These are phyloP conservation scores for Ceratosolen fusciceps DNA, from an alignment of 1,140 invertebrate species.

Conservation along the genomic window DNA sequence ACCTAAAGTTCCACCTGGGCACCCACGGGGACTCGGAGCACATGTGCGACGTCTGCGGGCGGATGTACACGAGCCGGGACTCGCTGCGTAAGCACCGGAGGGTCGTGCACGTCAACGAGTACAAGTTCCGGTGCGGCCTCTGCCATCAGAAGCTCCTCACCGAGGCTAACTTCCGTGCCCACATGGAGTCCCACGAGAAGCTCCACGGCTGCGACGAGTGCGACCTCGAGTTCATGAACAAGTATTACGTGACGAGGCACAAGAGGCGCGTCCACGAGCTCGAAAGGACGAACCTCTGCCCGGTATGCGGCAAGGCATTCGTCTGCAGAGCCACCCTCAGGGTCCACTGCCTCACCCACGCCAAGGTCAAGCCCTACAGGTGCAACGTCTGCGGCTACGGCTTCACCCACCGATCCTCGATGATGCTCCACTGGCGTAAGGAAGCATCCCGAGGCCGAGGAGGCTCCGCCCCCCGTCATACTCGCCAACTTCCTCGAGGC, in stretches of 20 bases:
- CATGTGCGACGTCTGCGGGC: slow-evolving; percentile 60
- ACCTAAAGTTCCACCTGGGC: slow-evolving; percentile 67
- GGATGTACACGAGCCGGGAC: slow-evolving; percentile 55
- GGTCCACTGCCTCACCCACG: slow-evolving; percentile 72
- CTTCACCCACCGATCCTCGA: slow-evolving; percentile 68
- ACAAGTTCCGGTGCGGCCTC: slow-evolving; percentile 55
- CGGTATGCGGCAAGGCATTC: slow-evolving; percentile 58
- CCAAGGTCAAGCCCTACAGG: slow-evolving; percentile 74
- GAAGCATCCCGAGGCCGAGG: slow-evolving; percentile 57
- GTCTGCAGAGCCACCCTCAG: slow-evolving; percentile 62
- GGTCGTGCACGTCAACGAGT: slow-evolving; percentile 54
- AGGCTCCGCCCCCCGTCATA: slow-evolving; percentile 53
- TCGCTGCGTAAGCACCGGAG: slow-evolving; percentile 57
- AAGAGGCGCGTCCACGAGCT: slow-evolving; percentile 56
- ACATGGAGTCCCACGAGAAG: slow-evolving; percentile 59
- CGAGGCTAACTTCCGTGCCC: slow-evolving; percentile 56
- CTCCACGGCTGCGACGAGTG: slow-evolving; percentile 81
- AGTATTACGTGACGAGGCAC: slow-evolving; percentile 59
- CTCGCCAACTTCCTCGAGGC: slow-evolving; percentile 40
- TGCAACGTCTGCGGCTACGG: slow-evolving; percentile 76
- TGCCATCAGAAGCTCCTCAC: slow-evolving; percentile 56
- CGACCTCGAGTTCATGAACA: slow-evolving; percentile 75
- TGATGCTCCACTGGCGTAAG: slow-evolving; percentile 61
- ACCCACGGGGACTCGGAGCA: slow-evolving; percentile 54
- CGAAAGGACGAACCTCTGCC: slow-evolving; percentile 61